Base-by-base conservation (phyloP, 2,797 vertebrate species). In the Potorous gilbertii region DNA sequence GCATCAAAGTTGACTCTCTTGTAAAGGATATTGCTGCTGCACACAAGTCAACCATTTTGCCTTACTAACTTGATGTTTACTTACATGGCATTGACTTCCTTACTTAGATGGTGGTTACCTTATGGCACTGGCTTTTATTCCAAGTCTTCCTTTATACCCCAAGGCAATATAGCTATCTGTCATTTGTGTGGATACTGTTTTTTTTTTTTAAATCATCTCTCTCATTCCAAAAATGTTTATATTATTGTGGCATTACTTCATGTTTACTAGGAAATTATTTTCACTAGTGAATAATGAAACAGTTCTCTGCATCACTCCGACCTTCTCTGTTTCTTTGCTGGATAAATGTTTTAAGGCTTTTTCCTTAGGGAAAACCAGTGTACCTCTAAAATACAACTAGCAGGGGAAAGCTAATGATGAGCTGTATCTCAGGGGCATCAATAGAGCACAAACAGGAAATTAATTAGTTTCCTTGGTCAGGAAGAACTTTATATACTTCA, bases 351-450 rank as follows among this genome's bases (percentile, higher is more conserved):
- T 24, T 27, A 55, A 57, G 54, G 57, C 11, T 81, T 93, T 91
- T 54, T 74, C 40, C 81, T 34, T 28, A 52, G 66, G 46, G 27
- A 81, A 92, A 95, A 92, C 56, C 56, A 95, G n/a, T 28, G 52
- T 74, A 55, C 56, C 50, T 96, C 59, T 4, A 27, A 95, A 56
- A 57, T 0, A 3, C 92, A 16, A n/a, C 91, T 90, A 90, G 56
- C 92, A 92, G 21, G 90, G 91, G 54, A 94, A 94, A 87, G 92
- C 31, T 18, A 94, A 91, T 54, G n/a, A 74, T 74, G 66, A 11
- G 0, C 57, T 92, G 92, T 52, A 52, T 90, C 91, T 54, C 55
- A 91, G 54, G 93, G 50, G 90, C 34, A 57, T 52, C 52, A 52
- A 52, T 81, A 52, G 54, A 56, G 91, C 90, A 95, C 56, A 62